These are phyloP conservation scores for Chalcosyrphus nemorum DNA, from an alignment of 2,888 invertebrate genomes.

Conservation along the genomic window DNA sequence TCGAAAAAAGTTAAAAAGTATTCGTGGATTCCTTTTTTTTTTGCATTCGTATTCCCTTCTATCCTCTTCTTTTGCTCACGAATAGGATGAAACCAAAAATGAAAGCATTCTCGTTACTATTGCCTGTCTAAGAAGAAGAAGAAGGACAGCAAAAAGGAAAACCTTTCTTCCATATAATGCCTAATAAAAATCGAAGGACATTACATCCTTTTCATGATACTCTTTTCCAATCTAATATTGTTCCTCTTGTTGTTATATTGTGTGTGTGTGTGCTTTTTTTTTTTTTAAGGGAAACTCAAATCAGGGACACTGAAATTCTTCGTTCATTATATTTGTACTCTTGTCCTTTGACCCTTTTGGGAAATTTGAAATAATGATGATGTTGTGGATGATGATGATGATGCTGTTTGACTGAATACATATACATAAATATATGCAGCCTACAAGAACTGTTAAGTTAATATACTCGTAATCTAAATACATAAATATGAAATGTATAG, in stretches of 20 bases:
- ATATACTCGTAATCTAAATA: constrained; percentile 42
- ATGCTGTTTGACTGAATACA: not conserved
- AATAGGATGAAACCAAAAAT: not conserved
- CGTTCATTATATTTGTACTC: constrained; percentile 31
- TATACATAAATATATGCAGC: not conserved
- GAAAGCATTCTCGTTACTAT: not conserved
- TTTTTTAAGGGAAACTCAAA: not conserved
- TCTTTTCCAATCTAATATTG: constrained; percentile 24
- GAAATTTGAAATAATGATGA: constrained; percentile 31
- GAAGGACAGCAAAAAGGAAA: not conserved
- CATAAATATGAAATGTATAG: constrained; percentile 42
- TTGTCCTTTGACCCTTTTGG: constrained; percentile 41
- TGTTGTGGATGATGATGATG: constrained; percentile 25
- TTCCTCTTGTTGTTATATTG: constrained; percentile 14
- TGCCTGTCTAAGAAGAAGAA: not conserved
- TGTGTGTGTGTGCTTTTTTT: not conserved
- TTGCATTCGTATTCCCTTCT: not conserved
- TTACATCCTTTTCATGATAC: constrained; percentile 36
- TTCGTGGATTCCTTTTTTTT: not conserved
- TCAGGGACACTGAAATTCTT: not conserved
- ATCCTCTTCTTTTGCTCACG: not conserved
- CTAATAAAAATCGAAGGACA: constrained; percentile 44
- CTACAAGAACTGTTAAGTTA: constrained; percentile 37
- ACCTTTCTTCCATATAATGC: constrained; percentile 21
- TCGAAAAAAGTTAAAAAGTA: constrained; percentile 3